phyloP scores from a whole-genome alignment of 1,140 invertebrate genomes.

The Geopemphigus sp. region DNA sequence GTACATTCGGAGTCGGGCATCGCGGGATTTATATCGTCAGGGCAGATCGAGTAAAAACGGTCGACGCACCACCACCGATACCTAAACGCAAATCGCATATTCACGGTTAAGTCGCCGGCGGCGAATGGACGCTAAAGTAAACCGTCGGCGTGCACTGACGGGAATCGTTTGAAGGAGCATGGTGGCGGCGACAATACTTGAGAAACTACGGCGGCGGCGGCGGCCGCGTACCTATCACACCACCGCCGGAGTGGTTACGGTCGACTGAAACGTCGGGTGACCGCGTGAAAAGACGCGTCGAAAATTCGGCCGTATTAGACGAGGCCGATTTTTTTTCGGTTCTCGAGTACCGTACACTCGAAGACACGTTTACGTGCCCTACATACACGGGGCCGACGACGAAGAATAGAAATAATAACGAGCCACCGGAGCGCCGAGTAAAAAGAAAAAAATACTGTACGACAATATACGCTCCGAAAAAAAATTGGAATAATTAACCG shows the following conservation, averaged over 20 bases:
- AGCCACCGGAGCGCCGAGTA: neutral
- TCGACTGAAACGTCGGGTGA: slow-evolving; percentile 40
- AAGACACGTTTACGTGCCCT: slow-evolving; percentile 30
- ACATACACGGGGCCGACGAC: neutral
- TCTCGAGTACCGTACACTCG: slow-evolving; percentile 16
- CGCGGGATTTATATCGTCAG: slow-evolving; percentile 3
- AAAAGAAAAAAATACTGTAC: neutral
- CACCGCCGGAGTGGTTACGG: slow-evolving; percentile 41
- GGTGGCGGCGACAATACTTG: slow-evolving; percentile 1
- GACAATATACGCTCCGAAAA: neutral
- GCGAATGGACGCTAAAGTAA: slow-evolving; percentile 4
- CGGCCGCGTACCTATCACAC: slow-evolving; percentile 4
- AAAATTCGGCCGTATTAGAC: slow-evolving; percentile 40
- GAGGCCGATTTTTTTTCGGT: slow-evolving; percentile 28
- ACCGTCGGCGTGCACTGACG: slow-evolving; percentile 15
- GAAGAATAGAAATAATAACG: neutral
- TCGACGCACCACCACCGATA: slow-evolving; percentile 31
- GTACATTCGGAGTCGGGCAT: slow-evolving; percentile 12
- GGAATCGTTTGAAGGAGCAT: slow-evolving; percentile 26
- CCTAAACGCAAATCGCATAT: slow-evolving; percentile 26
- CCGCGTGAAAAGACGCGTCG: neutral
- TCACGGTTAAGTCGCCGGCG: neutral
- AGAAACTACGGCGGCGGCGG: neutral
- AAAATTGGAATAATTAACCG: too few relatives aligned
- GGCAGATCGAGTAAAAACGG: slow-evolving; percentile 10